Evolutionary conservation across 2,888 invertebrate species (phyloP).

Genomic region (Pristionchus mayeri): DNA sequence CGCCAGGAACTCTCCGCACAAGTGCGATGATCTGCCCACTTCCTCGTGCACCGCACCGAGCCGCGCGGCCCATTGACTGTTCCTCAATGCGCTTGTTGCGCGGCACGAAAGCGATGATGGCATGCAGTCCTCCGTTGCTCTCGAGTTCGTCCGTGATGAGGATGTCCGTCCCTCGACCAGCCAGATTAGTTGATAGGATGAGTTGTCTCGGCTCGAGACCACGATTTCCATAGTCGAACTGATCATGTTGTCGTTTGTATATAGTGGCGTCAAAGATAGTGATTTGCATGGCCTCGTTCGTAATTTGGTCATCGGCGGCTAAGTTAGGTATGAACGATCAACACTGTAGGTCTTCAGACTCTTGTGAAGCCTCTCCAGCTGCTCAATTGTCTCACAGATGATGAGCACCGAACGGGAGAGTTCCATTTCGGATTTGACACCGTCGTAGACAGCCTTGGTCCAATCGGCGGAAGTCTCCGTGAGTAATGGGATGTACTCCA

Average conservation of each 20-base stretch:
- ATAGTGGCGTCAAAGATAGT: background rate
- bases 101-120: constrained; percentile 77
- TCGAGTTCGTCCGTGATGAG: constrained; percentile 66
- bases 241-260: background rate
- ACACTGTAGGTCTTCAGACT: too few relatives aligned
- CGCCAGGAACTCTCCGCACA: background rate
- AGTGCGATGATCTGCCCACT: constrained; percentile 52
- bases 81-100: constrained; percentile 76
- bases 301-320: too few relatives aligned
- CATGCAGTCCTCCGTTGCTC: constrained; percentile 76
- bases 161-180: constrained; percentile 77
- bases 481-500: constrained; percentile 51
- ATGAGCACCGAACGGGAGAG: constrained; percentile 72
- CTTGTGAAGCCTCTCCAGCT: constrained; percentile 57
- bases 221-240: background rate
- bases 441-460: background rate
- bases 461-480: background rate
- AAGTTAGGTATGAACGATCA: too few relatives aligned
- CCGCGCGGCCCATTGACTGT: constrained; percentile 77
- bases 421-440: constrained; percentile 46
- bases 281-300: too few relatives aligned
- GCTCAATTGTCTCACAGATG: constrained; percentile 67
- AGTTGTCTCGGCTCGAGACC: background rate
- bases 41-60: constrained; percentile 76
- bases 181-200: constrained; percentile 77